Conservation (phyloP, 2,113 vertebrate genomes). For the Neofelis nebulosa region DNA sequence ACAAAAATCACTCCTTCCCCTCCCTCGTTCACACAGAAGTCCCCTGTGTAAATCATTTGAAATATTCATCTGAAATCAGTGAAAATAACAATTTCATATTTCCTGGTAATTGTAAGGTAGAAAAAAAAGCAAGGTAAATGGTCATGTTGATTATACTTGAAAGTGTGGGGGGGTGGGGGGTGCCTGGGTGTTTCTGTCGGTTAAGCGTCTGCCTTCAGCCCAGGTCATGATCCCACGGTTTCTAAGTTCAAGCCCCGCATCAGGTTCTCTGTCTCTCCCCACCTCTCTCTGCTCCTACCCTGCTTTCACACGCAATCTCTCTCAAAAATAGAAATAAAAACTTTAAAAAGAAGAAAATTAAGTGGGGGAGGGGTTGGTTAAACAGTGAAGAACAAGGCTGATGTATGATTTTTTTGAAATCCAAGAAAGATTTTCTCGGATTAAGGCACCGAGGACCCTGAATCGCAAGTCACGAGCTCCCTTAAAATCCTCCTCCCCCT, state of each 20-base stretch:
- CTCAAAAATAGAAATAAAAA: too few relatives aligned
- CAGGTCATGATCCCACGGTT: too few relatives aligned
- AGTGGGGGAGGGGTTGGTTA: not conserved
- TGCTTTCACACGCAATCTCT: too few relatives aligned
- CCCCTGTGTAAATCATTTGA: not conserved
- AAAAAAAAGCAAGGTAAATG: not conserved
- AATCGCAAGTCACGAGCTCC: not conserved
- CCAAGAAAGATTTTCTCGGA: too few relatives aligned
- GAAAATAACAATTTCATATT: not conserved
- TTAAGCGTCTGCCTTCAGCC: too few relatives aligned
- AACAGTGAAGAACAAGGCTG: not conserved
- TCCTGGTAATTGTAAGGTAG: not conserved
- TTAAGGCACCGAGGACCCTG: not conserved
- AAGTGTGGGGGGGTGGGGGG: not conserved
- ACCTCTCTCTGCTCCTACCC: too few relatives aligned
- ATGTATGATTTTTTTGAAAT: not conserved
- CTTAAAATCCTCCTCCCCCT: not conserved
- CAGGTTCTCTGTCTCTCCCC: too few relatives aligned
- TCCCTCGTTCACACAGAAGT: not conserved
- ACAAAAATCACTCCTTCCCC: not conserved
- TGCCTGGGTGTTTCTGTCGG: too few relatives aligned
- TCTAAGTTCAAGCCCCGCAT: too few relatives aligned
- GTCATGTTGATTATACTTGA: not conserved
- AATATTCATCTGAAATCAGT: not conserved
- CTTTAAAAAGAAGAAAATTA: too few relatives aligned